Evolutionary conservation across 2,888 invertebrate genomes (phyloP).

Genomic region (Chrysotoxum bicinctum): DNA sequence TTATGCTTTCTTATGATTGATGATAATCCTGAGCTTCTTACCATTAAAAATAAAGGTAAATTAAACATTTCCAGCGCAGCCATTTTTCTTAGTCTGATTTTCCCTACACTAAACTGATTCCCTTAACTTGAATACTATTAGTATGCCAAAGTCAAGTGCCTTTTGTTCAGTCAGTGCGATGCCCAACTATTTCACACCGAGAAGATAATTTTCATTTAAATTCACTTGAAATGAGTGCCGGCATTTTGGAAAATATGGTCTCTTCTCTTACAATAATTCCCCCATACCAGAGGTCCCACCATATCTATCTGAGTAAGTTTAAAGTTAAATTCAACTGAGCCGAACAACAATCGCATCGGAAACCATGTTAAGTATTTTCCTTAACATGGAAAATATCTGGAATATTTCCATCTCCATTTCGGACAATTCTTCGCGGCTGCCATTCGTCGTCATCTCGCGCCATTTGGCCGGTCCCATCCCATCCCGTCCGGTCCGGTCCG

Average conservation of each 20-base stretch:
- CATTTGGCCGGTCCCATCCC: slow-evolving; percentile 47
- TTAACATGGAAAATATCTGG: slow-evolving; percentile 66
- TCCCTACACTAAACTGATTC: too few relatives aligned
- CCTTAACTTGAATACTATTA: background rate
- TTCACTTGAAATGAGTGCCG: background rate
- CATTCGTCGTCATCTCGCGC: slow-evolving; percentile 65
- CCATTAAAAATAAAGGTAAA: too few relatives aligned
- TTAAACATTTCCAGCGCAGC: too few relatives aligned
- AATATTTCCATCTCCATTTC: slow-evolving; percentile 70
- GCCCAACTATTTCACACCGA: background rate
- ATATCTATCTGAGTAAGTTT: background rate
- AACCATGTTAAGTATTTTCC: slow-evolving; percentile 70
- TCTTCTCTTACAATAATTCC: background rate
- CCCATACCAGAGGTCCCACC: background rate
- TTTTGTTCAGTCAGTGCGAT: background rate
- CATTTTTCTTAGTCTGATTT: too few relatives aligned
- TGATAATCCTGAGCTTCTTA: too few relatives aligned
- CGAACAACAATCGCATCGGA: slow-evolving; percentile 41
- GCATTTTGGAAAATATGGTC: background rate
- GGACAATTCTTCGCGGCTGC: slow-evolving; percentile 62
- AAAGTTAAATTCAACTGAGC: background rate
- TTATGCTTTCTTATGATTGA: too few relatives aligned
- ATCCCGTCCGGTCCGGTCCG: background rate
- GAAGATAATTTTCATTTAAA: background rate
- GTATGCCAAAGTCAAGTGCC: background rate